Evolutionary conservation across 2,797 vertebrate species (phyloP).

Genomic region (Mycteria americana): DNA sequence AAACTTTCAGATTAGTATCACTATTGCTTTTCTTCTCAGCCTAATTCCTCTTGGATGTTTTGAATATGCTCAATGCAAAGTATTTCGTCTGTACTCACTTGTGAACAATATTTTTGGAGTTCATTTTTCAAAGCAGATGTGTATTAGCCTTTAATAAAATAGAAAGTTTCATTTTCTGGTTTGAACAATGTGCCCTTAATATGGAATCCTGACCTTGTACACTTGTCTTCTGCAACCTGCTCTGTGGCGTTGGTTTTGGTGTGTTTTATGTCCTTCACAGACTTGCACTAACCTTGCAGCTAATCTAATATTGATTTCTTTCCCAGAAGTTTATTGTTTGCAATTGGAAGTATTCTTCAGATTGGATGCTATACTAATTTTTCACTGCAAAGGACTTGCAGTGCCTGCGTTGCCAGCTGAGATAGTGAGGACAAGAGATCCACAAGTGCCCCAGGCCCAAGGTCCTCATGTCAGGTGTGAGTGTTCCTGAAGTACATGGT

Average conservation of each 20-base stretch:
- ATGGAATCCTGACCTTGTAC: not conserved
- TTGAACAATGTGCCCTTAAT: not conserved
- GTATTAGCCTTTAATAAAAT: not conserved
- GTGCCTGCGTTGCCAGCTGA: not conserved
- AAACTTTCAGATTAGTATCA: not conserved
- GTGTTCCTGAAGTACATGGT: not conserved
- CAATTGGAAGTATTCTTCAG: constrained; percentile 37
- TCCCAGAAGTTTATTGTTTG: constrained; percentile 15
- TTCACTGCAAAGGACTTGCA: not conserved
- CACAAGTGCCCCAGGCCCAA: not conserved
- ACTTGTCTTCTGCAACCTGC: constrained; percentile 1
- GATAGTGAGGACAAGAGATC: not conserved
- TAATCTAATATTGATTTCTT: constrained; percentile 45
- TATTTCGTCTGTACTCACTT: not conserved
- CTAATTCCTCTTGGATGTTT: not conserved
- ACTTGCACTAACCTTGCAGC: not conserved
- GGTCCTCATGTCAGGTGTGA: not conserved
- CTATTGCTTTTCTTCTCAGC: not conserved
- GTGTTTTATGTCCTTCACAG: not conserved
- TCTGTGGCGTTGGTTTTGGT: not conserved
- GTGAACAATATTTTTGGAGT: not conserved
- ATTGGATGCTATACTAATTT: not conserved
- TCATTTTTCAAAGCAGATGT: not conserved
- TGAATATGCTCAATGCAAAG: not conserved
- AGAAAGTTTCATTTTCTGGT: not conserved